A percentile compares a stretch with the other conserved stretches of the same genome.
Conservation (phyloP, 2,113 vertebrate species). For the Silurus asotus region DNA sequence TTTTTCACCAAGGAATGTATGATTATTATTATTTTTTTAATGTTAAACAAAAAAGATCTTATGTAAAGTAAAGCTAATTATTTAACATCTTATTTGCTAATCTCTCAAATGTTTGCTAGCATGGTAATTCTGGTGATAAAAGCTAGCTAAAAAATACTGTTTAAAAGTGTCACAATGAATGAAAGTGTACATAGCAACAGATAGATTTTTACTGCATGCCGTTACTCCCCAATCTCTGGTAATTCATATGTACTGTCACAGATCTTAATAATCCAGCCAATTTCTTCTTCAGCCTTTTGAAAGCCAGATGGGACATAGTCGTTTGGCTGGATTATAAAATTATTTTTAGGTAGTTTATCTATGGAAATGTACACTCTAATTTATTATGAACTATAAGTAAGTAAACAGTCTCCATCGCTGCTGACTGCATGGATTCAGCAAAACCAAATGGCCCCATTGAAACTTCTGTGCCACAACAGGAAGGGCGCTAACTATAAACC, state of each 20-base stretch:
- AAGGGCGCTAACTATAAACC: constrained; percentile 63
- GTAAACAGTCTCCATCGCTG: constrained; percentile 5
- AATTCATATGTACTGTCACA: neutral
- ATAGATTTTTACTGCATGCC: neutral
- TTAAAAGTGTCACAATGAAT: neutral
- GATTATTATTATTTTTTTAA: neutral
- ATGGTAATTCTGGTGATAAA: neutral
- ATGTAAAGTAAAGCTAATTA: neutral
- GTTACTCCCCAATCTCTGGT: neutral
- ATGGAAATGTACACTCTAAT: neutral
- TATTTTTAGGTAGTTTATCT: constrained; percentile 2
- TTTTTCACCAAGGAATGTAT: neutral
- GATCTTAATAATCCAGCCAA: neutral
- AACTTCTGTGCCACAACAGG: constrained; percentile 62
- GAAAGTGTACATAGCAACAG: neutral
- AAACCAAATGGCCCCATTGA: constrained; percentile 54
- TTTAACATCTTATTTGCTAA: neutral
- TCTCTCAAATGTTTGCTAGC: neutral
- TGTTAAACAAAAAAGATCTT: neutral
- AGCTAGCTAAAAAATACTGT: neutral
- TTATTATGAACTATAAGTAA: constrained; percentile 26
- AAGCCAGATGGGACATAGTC: neutral
- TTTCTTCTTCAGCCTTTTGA: neutral
- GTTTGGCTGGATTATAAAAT: constrained; percentile 29
- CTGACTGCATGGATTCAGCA: constrained; percentile 19